These are phyloP conservation scores for Ceyx erithaca DNA, from an alignment of 2,797 vertebrate species.

Conservation along the genomic window DNA sequence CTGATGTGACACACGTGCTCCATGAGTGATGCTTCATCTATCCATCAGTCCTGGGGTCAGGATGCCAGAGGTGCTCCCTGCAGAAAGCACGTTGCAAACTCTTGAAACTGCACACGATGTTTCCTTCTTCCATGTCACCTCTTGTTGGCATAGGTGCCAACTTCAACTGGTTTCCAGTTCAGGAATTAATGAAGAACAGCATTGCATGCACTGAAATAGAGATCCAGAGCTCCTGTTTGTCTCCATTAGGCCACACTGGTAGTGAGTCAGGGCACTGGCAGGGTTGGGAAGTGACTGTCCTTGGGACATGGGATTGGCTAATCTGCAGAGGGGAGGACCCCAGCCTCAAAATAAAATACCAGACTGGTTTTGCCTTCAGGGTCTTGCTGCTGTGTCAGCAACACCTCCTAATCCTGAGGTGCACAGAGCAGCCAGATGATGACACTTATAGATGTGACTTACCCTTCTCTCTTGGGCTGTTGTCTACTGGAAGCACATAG, in stretches of 20 bases:
- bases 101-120: accelerated
- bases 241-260: accelerated
- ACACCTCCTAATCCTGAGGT: accelerated
- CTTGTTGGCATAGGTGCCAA: accelerated
- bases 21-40: accelerated
- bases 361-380: neutral
- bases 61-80: neutral
- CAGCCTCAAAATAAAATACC: accelerated
- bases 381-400: accelerated
- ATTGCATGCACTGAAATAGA: accelerated
- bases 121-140: neutral
- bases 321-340: neutral
- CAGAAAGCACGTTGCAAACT: neutral
- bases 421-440: accelerated
- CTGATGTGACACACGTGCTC: accelerated
- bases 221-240: neutral
- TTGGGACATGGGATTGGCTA: neutral
- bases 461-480: neutral
- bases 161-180: neutral
- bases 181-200: neutral
- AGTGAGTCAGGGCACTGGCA: accelerated
- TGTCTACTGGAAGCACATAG: accelerated
- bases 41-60: no score
- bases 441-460: accelerated
- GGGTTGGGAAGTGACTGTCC: neutral